Evolutionary conservation across 1,140 invertebrate species (phyloP).

Genomic region (Drosophila arawakana): DNA sequence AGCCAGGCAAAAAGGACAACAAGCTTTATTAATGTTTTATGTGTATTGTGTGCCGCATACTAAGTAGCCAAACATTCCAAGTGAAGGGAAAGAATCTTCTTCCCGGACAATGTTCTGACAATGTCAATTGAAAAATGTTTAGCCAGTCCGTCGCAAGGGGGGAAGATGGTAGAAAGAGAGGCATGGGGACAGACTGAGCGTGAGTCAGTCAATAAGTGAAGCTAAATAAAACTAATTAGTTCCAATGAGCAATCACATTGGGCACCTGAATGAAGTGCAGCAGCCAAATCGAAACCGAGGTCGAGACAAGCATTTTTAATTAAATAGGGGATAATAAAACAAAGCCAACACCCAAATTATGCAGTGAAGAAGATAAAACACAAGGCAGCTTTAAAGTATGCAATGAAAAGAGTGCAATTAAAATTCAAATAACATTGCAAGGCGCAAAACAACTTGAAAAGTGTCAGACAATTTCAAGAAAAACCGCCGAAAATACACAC

Average conservation of each 20-base stretch:
- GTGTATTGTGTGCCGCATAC: constrained; percentile 80
- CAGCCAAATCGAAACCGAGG: background rate
- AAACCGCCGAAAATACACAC: constrained; percentile 67
- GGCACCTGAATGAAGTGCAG: constrained; percentile 52
- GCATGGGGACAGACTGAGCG: background rate
- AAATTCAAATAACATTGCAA: constrained; percentile 82
- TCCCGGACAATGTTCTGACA: constrained; percentile 48
- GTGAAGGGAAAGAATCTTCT: constrained; percentile 5
- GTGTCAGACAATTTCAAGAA: constrained; percentile 75
- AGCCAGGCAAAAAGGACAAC: constrained; percentile 77
- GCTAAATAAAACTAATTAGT: constrained; percentile 79
- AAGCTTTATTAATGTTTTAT: constrained; percentile 83
- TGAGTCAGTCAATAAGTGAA: constrained; percentile 65
- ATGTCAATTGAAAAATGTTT: constrained; percentile 78
- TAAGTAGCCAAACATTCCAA: constrained; percentile 43
- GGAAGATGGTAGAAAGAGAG: too few relatives aligned
- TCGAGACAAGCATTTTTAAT: constrained; percentile 70
- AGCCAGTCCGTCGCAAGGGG: background rate
- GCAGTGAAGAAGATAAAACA: constrained; percentile 64
- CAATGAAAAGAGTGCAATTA: constrained; percentile 80
- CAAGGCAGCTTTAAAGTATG: constrained; percentile 73
- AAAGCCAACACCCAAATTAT: background rate
- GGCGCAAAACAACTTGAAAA: constrained; percentile 67
- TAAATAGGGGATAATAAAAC: constrained; percentile 48
- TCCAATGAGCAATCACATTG: constrained; percentile 71